A percentile compares a stretch with the other conserved stretches of the same genome.
Conservation (phyloP, 2,113 vertebrate genomes). For the Brachirus orientalis region DNA sequence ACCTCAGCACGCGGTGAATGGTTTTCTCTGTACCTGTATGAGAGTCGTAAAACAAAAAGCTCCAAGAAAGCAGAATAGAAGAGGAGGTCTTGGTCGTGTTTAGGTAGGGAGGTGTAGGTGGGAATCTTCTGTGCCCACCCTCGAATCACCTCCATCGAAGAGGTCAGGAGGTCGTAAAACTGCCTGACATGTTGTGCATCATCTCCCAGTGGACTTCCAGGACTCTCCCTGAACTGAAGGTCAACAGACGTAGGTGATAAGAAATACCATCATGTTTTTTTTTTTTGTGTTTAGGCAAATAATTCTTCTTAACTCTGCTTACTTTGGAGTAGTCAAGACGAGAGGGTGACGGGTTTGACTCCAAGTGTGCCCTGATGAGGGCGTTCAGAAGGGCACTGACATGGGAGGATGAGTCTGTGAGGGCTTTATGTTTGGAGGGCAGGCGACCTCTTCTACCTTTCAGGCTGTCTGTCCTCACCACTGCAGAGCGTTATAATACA, state of each 20-base stretch:
- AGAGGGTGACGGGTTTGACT: slow-evolving; percentile 92
- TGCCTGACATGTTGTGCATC: slow-evolving; percentile 94
- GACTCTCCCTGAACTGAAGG: slow-evolving; percentile 89
- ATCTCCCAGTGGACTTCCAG: slow-evolving; percentile 89
- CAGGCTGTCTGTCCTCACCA: slow-evolving; percentile 93
- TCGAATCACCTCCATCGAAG: slow-evolving; percentile 97
- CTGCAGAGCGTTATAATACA: slow-evolving; percentile 71
- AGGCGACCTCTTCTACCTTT: slow-evolving; percentile 95
- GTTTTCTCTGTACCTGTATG: slow-evolving; percentile 86
- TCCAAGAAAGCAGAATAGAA: slow-evolving; percentile 97
- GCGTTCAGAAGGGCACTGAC: slow-evolving; percentile 89
- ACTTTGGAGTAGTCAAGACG: slow-evolving; percentile 94
- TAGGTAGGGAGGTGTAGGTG: slow-evolving; percentile 89
- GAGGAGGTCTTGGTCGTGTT: slow-evolving; percentile 94
- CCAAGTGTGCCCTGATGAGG: slow-evolving; percentile 93
- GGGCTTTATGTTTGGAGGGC: slow-evolving; percentile 92
- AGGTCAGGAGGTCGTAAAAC: slow-evolving; percentile 95
- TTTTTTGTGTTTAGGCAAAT: background rate
- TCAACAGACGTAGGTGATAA: slow-evolving; percentile 21
- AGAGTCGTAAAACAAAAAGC: slow-evolving; percentile 93
- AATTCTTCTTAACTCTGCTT: slow-evolving; percentile 61
- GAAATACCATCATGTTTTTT: background rate
- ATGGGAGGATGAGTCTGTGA: slow-evolving; percentile 86
- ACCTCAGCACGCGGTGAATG: background rate
- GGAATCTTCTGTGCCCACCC: slow-evolving; percentile 96